Conservation (phyloP, 64 coral and sea anemone species). For the Catalaphyllia jardinei region DNA sequence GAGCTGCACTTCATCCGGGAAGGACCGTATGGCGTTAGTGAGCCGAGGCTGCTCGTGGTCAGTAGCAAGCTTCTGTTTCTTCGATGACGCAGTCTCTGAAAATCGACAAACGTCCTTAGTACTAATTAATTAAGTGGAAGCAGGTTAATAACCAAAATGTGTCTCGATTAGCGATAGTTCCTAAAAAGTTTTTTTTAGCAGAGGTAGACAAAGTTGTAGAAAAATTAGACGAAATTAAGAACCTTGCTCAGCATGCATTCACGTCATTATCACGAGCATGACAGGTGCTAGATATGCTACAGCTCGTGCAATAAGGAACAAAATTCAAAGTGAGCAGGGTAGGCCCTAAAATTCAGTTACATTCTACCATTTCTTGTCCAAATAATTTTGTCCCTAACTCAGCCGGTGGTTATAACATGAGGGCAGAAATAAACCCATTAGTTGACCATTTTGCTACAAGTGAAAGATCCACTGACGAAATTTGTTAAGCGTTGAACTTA, state of each 20-base stretch:
- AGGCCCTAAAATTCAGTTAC: no score
- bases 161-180: not conserved
- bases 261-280: not conserved
- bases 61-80: conserved; percentile 7
- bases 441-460: no score
- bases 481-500: no score
- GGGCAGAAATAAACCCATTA: no score
- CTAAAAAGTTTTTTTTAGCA: not conserved
- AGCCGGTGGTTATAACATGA: no score
- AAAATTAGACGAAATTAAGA: no score
- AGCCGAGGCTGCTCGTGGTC: conserved; percentile 33
- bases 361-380: no score
- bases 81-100: not conserved
- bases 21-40: conserved; percentile 65
- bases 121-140: not conserved
- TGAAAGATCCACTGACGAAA: no score
- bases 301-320: not conserved
- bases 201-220: no score
- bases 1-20: conserved; percentile 77
- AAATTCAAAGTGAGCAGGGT: not conserved
- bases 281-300: not conserved
- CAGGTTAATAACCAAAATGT: not conserved
- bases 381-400: no score
- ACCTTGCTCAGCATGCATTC: not conserved
- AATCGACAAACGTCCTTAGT: not conserved